Conservation (phyloP, 2,888 invertebrate species). For the Clitarchus hookeri region DNA sequence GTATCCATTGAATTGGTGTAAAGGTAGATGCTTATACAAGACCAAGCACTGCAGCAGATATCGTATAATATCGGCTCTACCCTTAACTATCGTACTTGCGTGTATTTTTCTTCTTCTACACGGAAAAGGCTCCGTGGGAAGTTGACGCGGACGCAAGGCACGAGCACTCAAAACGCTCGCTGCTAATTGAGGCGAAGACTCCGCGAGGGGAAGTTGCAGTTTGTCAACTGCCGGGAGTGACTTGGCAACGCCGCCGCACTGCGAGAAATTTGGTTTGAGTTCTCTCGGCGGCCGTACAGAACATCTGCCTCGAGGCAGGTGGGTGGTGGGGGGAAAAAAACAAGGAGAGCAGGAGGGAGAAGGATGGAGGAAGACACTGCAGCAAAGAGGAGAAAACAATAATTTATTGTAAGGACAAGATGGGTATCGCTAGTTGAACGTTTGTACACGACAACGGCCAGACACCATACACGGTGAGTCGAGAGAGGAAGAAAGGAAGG, state of each 20-base stretch:
- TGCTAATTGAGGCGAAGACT: too few species aligned
- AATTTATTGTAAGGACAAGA: slow-evolving; percentile 20
- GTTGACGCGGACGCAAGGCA: too few species aligned
- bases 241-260: slow-evolving; percentile 10
- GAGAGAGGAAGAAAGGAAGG: too few species aligned
- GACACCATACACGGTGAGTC: not conserved
- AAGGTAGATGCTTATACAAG: too few species aligned
- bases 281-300: not conserved
- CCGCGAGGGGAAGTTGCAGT: too few species aligned
- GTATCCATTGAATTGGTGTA: too few species aligned
- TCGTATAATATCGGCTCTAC: too few species aligned
- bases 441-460: not conserved
- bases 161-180: too few species aligned
- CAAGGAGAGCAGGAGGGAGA: not conserved
- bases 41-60: too few species aligned
- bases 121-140: too few species aligned
- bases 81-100: too few species aligned
- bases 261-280: slow-evolving; percentile 17
- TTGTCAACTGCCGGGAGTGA: not conserved
- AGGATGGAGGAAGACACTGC: not conserved
- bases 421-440: slow-evolving; percentile 18
- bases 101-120: too few species aligned
- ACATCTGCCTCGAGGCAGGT: slow-evolving; percentile 5
- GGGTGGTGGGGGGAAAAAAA: not conserved
- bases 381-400: slow-evolving; percentile 22